Evolutionary conservation across 2,113 vertebrate genomes (phyloP).

Genomic region (Balaeniceps rex): DNA sequence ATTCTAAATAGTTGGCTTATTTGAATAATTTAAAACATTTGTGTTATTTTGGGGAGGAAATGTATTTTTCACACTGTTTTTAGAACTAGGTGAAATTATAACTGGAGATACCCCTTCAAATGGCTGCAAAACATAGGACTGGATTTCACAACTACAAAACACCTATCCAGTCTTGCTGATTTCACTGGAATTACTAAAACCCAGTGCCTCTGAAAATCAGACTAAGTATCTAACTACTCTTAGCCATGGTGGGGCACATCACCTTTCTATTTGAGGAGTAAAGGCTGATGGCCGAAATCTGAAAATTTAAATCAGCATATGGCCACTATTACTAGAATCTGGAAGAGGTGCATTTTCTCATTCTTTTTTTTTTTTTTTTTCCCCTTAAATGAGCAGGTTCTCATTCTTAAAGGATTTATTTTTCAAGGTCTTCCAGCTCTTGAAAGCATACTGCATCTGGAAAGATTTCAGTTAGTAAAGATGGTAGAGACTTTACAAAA

Average conservation of each 20-base stretch:
- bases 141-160: neutral
- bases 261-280: neutral
- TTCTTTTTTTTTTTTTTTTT: neutral
- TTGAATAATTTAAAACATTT: neutral
- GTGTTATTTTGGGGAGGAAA: neutral
- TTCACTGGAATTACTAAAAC: neutral
- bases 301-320: neutral
- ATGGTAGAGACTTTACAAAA: neutral
- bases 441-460: neutral
- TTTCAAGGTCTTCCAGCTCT: neutral
- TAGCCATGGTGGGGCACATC: neutral
- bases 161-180: neutral
- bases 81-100: neutral
- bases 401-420: neutral
- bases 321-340: neutral
- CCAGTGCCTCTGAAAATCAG: neutral
- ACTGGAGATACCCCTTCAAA: neutral
- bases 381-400: neutral
- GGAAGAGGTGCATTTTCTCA: neutral
- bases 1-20: neutral
- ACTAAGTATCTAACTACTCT: neutral
- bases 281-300: neutral
- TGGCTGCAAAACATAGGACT: neutral
- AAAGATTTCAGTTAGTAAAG: neutral
- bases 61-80: neutral